Percentiles rank a stretch among this genome's conserved stretches.
phyloP scores from a whole-genome alignment of 2,888 invertebrate genomes.

The Drosophila koepferae region DNA sequence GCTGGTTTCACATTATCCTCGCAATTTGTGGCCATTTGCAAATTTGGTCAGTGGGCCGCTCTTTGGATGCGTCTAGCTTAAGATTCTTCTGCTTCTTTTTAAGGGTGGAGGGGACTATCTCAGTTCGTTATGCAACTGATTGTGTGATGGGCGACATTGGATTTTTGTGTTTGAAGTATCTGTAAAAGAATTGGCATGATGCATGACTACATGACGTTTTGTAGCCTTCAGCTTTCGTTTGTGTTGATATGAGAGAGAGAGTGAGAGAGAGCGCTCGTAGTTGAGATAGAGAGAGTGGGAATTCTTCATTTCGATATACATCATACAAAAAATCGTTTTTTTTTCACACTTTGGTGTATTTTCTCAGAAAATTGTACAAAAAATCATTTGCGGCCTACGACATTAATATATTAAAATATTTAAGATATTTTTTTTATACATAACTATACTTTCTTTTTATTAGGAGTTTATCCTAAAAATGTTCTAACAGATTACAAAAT shows the following conservation, averaged over 20 bases:
- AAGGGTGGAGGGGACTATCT: background rate
- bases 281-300: background rate
- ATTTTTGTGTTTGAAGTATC: constrained; percentile 39
- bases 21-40: constrained; percentile 82
- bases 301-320: background rate
- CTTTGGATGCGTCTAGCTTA: constrained; percentile 32
- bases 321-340: background rate
- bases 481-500: background rate
- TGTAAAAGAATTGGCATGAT: constrained; percentile 50
- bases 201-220: constrained; percentile 16
- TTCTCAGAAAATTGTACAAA: too few species aligned
- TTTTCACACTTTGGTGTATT: too few species aligned
- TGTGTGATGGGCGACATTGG: constrained; percentile 82
- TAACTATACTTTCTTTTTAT: too few species aligned
- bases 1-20: constrained; percentile 73
- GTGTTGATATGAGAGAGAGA: constrained; percentile 75
- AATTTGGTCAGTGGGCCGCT: constrained; percentile 9
- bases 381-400: too few species aligned
- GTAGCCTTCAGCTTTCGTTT: constrained; percentile 49
- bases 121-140: constrained; percentile 53
- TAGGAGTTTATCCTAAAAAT: background rate
- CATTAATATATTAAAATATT: background rate
- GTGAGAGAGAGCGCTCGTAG: background rate
- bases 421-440: background rate
- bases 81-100: constrained; percentile 6